Conservation (phyloP, 1,140 invertebrate genomes). For the Telenomus remus region DNA sequence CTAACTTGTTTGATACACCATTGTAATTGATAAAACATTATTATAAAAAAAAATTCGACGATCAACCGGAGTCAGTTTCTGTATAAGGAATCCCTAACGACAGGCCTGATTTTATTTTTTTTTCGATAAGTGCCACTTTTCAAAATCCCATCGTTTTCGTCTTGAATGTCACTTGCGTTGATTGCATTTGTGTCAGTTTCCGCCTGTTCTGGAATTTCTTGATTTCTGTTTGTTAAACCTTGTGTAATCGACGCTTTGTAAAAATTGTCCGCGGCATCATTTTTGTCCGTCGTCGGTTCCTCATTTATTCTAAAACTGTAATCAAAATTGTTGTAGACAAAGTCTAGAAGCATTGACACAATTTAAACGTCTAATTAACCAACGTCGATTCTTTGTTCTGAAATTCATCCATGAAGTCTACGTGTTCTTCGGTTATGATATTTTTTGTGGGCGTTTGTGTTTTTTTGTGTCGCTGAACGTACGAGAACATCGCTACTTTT, state of each 20-base stretch:
- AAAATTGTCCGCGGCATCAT: background rate
- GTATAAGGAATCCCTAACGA: constrained; percentile 47
- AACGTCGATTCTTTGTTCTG: constrained; percentile 9
- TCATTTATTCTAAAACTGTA: constrained; percentile 12
- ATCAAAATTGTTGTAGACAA: background rate
- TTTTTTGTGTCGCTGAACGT: constrained; percentile 54
- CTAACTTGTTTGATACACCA: background rate
- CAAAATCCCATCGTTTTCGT: constrained; percentile 4
- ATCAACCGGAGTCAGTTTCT: constrained; percentile 8
- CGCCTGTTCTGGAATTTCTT: constrained; percentile 6
- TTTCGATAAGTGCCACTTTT: constrained; percentile 37
- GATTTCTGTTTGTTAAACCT: constrained; percentile 1
- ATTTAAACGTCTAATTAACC: constrained; percentile 3
- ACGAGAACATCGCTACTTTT: constrained; percentile 54
- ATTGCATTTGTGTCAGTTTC: constrained; percentile 20
- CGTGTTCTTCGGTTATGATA: constrained; percentile 31
- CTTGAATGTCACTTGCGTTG: background rate
- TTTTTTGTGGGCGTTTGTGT: constrained; percentile 48
- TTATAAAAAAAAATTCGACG: no score
- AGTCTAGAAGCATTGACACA: background rate
- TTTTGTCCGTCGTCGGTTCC: constrained; percentile 10
- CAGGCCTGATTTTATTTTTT: constrained; percentile 40
- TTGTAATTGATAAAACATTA: no score
- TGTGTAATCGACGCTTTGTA: background rate
- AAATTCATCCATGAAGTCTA: constrained; percentile 19